Percentiles rank a stretch among this genome's conserved stretches.
Evolutionary conservation across 2,888 invertebrate species (phyloP).

Genomic region (Dinocampus coccinellae): DNA sequence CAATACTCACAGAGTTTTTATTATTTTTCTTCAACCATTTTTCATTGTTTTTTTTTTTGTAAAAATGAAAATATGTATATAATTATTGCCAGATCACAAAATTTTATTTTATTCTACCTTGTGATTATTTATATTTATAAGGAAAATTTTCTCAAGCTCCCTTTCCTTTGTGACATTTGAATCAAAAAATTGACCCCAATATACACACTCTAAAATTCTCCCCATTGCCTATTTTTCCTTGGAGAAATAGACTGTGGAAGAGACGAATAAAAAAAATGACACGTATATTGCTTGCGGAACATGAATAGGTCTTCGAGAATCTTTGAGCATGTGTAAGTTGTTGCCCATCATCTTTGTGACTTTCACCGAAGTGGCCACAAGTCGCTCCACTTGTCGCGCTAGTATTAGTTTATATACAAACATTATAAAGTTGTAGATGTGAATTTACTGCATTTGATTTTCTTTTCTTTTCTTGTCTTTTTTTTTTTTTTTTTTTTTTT

Average conservation of each 20-base stretch:
- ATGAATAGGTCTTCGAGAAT: conserved; percentile 38
- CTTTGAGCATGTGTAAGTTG: conserved; percentile 39
- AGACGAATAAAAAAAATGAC: not conserved
- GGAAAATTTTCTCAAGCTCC: too few relatives aligned
- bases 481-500: not conserved
- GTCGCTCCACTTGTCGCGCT: conserved; percentile 60
- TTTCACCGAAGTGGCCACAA: conserved; percentile 50
- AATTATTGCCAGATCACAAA: too few relatives aligned
- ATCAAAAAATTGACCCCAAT: too few relatives aligned
- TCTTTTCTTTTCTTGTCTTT: conserved; percentile 37
- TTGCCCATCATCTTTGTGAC: conserved; percentile 46
- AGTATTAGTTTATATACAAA: conserved; percentile 37
- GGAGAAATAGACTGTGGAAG: too few relatives aligned
- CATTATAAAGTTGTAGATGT: conserved; percentile 41
- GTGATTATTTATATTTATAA: too few relatives aligned
- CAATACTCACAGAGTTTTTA: not conserved
- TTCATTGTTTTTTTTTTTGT: not conserved
- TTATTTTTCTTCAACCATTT: not conserved
- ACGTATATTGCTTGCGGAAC: conserved; percentile 33
- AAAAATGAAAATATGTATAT: too few relatives aligned
- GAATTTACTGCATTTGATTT: too few relatives aligned
- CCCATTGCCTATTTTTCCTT: not conserved
- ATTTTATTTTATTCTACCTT: too few relatives aligned
- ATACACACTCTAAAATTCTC: not conserved
- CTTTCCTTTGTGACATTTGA: too few relatives aligned